Conservation (phyloP, 2,888 invertebrate species). For the Euzophera pinguis region DNA sequence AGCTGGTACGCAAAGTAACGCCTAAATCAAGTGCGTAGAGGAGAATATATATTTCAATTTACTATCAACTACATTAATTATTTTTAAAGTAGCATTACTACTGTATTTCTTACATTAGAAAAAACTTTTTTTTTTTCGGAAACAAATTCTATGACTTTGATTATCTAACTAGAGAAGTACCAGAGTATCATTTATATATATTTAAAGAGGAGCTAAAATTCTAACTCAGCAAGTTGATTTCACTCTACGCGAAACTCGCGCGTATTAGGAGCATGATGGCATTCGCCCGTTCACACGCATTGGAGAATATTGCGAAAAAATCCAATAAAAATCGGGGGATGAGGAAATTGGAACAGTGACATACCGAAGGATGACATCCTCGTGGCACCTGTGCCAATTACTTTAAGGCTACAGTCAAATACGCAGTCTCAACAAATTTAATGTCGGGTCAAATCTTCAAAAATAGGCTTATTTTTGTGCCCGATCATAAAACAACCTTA, state of each 20-base stretch:
- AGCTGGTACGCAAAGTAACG: too few species aligned
- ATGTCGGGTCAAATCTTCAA: too few species aligned
- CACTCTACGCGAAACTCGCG: constrained; percentile 22
- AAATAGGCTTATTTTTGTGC: too few species aligned
- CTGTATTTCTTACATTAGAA: not conserved
- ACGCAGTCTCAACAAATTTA: too few species aligned
- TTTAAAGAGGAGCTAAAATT: constrained; percentile 29
- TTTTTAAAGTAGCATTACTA: too few species aligned
- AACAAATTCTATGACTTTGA: not conserved
- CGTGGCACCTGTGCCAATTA: constrained; percentile 53
- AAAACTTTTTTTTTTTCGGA: too few species aligned
- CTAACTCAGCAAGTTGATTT: constrained; percentile 32
- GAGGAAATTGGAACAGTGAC: constrained; percentile 66
- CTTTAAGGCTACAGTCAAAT: constrained; percentile 23
- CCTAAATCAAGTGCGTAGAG: too few species aligned
- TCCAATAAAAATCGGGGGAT: constrained; percentile 53
- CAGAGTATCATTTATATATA: not conserved
- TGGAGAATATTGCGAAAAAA: constrained; percentile 67
- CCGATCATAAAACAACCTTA: too few species aligned
- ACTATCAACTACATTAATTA: too few species aligned
- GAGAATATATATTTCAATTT: too few species aligned
- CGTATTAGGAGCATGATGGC: constrained; percentile 34
- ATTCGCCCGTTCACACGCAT: constrained; percentile 46
- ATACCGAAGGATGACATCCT: constrained; percentile 40
- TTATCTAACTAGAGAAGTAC: not conserved